Evolutionary conservation across 2,888 invertebrate species (phyloP), one percentile per base, ranked within the genome.

Genomic region (Drosophila ustulata): DNA sequence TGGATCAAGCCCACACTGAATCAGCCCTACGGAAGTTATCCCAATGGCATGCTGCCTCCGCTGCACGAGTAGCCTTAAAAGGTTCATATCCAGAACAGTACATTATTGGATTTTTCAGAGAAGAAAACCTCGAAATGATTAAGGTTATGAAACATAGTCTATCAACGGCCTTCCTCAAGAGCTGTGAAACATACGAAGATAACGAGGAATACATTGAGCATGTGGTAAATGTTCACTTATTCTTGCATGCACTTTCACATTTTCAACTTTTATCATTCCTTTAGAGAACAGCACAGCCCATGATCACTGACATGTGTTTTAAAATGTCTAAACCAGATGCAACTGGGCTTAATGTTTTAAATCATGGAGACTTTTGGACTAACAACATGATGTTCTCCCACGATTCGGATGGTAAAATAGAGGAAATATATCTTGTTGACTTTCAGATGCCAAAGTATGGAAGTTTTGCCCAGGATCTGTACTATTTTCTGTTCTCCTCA

Each of bases 11-110:
- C 0, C 91, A 91, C 32, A 80, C 82, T 11, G 75, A 90, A 51
- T 28, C 77, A 0, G 85, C 82, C 4, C 69, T 91, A 2, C 55
- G 66, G 25, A 91, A 87, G 28, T 18, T 91, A 37, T 82, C 91
- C 2, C 66, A 89, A 59, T 91, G 91, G 67, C 91, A 91, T 81
- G 91, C 91, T 1, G 90, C 84, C 1, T 88, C 91, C 0, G 90
- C 84, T 2, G 83, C 82, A 41, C 68, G 82, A 1, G 66, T 71
- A 4, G 85, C 74, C 30, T 66, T 66, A 2, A 80, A 79, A 50
- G 86, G 89, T 0, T 37, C 62, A 5, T 89, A 80, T 55, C 77
- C 77, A 8, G 55, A 61, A 3, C 11, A 23, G 1, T 9, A 78
- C 4, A 49, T 39, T 9, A 1, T 3, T 1, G 70, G 77, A 1